Percentiles rank a stretch among this genome's conserved stretches.
Evolutionary conservation across 2,113 vertebrate species (phyloP).

Genomic region (Harpagus bidentatus): DNA sequence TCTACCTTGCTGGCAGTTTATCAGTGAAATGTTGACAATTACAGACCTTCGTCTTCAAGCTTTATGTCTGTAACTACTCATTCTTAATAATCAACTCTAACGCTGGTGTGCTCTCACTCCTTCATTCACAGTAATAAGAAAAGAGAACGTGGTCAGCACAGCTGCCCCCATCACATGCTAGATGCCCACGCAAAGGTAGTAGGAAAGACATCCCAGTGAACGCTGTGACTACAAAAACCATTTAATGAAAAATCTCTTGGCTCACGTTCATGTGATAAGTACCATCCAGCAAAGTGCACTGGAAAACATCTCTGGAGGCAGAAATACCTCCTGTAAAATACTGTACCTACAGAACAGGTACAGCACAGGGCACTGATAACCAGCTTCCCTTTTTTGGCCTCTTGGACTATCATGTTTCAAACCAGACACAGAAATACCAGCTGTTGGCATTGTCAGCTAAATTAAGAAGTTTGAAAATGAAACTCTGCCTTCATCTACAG

Average conservation of each 20-base stretch:
- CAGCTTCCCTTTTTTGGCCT: neutral
- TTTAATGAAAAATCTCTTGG: neutral
- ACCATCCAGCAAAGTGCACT: neutral
- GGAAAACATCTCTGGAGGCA: neutral
- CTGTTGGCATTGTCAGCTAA: neutral
- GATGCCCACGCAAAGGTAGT: neutral
- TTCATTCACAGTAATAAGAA: accelerated
- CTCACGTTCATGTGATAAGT: accelerated
- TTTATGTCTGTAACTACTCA: neutral
- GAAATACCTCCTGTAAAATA: neutral
- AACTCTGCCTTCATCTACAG: neutral
- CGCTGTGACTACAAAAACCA: neutral
- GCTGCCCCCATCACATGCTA: accelerated
- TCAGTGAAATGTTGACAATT: neutral
- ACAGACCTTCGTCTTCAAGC: neutral
- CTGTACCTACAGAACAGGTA: neutral
- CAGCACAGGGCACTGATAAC: neutral
- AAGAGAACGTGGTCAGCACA: neutral
- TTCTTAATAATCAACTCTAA: neutral
- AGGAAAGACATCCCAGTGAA: neutral
- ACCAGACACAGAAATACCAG: neutral
- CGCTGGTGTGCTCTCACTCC: neutral
- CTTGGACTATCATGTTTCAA: neutral
- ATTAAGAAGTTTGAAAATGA: neutral
- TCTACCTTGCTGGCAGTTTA: neutral